A percentile compares a stretch with the other conserved stretches of the same genome.
Conservation (phyloP, 2,113 vertebrate species). For the Dipodomys ordii region DNA sequence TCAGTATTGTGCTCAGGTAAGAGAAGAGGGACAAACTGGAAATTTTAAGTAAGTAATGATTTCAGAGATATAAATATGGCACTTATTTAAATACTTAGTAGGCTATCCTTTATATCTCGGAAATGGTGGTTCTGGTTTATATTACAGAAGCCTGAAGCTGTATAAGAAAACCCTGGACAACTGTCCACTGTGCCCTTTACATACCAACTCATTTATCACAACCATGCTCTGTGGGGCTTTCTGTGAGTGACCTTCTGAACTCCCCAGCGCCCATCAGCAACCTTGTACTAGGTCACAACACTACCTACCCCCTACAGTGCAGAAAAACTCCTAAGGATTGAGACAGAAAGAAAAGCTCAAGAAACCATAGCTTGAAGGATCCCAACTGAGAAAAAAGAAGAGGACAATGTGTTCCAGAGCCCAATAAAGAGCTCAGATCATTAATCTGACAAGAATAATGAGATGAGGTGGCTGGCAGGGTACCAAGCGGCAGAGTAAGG, state of each 20-base stretch:
- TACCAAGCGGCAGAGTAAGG: background rate
- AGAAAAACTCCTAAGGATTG: background rate
- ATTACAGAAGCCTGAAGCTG: background rate
- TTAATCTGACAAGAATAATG: conserved; percentile 37
- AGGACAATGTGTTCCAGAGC: background rate
- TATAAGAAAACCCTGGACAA: background rate
- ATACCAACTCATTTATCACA: fast-evolving
- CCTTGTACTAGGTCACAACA: background rate
- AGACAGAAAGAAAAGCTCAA: background rate
- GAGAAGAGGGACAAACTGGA: background rate
- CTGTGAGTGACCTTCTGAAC: background rate
- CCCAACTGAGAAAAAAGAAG: conserved; percentile 9
- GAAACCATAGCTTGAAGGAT: background rate
- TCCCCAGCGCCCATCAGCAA: background rate
- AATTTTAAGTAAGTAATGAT: background rate
- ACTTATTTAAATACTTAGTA: background rate
- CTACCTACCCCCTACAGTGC: background rate
- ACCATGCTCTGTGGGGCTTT: fast-evolving
- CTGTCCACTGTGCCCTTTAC: background rate
- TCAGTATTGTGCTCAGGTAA: background rate
- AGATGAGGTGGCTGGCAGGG: background rate
- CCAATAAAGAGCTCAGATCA: background rate
- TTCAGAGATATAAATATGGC: background rate
- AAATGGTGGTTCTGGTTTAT: background rate
- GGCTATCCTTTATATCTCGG: fast-evolving